Base-by-base conservation (phyloP, 2,113 vertebrate genomes). In the Stigmatopora argus region DNA sequence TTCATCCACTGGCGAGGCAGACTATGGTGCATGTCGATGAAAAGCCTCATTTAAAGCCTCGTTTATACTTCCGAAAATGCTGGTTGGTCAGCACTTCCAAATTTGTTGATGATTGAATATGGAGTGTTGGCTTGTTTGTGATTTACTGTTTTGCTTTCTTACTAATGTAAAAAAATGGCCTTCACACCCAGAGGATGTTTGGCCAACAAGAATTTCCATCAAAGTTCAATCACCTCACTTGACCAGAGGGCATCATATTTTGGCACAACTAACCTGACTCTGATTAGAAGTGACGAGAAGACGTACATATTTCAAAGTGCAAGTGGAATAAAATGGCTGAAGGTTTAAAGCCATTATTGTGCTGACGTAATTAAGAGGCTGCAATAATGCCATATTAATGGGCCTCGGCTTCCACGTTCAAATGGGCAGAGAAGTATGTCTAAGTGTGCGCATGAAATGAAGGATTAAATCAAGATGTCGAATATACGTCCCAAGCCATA, bases 401-500 rank as follows among this genome's bases (percentile, higher is more conserved):
- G 86, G 80, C 67, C 62, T 45, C 66, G 60, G 63, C 57, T 59
- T 8, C 7, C 34, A 65, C 55, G 44, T 0, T 64, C 66, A 52
- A 8, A 41, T 23, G 15, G 23, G 38, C n/a, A 23, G 65, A 60
- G 64, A 70, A 66, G 0, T 31, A 26, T 45, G 38, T 21, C 35
- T 9, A 8, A 18, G 56, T 58, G 55, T 9, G 57, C 11, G 34
- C 15, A 15, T 7, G 38, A 56, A 65, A 62, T 56, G 66, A 12
- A 67, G 67, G 81, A 81, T 85, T 85, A 82, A 86, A 86, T 82
- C 85, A 86, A 83, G 80, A 81, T 74, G 77, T 82, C 73, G 79
- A 78, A 87, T 86, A 85, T 87, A 88, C 82, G 82, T 79, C 53
- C 63, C 14, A 19, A 74, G 10, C 70, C 72, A 79, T 87, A 88